Percentiles rank a stretch among this genome's conserved stretches.
phyloP scores from a whole-genome alignment of 2,888 invertebrate species.

The Drosophila planitibia region DNA sequence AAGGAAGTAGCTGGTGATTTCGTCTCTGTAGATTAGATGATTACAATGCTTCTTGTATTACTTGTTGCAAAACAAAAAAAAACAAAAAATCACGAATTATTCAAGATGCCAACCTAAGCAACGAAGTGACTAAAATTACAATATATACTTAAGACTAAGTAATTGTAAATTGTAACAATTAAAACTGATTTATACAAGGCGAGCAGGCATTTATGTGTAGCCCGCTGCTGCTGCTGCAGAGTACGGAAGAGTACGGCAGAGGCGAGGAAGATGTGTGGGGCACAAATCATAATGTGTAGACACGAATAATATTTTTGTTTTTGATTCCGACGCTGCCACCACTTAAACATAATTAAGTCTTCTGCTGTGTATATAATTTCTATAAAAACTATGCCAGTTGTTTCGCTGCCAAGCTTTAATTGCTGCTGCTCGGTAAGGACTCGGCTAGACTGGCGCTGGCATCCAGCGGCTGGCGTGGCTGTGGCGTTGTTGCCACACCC shows the following conservation, averaged over 20 bases:
- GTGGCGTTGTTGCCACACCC: constrained; percentile 41
- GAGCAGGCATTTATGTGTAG: constrained; percentile 12
- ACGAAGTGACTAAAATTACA: constrained; percentile 75
- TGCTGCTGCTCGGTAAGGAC: constrained; percentile 23
- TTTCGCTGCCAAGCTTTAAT: background rate
- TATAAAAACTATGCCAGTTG: constrained; percentile 65
- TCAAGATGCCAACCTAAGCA: constrained; percentile 61
- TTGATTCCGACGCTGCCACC: constrained; percentile 61
- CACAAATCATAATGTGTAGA: constrained; percentile 16
- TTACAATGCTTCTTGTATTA: constrained; percentile 2
- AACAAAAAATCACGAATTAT: constrained; percentile 1
- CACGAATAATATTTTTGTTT: constrained; percentile 16
- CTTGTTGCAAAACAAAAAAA: background rate
- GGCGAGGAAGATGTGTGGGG: constrained; percentile 26
- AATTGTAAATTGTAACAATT: constrained; percentile 70
- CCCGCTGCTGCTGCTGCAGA: constrained; percentile 35
- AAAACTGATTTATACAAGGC: constrained; percentile 75
- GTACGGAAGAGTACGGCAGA: constrained; percentile 23
- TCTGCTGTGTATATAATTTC: constrained; percentile 79
- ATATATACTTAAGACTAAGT: constrained; percentile 56
- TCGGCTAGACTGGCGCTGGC: constrained; percentile 16
- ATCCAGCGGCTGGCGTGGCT: constrained; percentile 65
- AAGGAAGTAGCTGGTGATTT: constrained; percentile 14
- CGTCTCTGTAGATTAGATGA: constrained; percentile 5
- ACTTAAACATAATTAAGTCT: constrained; percentile 78